Conservation (phyloP, 2,113 vertebrate species). For the Archilochus colubris region DNA sequence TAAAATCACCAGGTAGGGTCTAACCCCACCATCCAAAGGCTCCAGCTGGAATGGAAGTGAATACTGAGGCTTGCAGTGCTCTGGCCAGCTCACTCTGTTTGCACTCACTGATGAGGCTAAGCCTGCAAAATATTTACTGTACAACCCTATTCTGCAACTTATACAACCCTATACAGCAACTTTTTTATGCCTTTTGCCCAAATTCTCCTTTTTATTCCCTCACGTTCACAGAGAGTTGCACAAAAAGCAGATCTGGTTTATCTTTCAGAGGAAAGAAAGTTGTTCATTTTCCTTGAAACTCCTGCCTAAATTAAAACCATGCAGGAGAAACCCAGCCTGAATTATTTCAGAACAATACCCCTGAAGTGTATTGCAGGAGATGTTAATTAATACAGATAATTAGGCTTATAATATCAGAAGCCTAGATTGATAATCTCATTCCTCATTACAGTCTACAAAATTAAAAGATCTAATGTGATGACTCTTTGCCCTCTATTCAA, state of each 20-base stretch:
- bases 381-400: conserved; percentile 62
- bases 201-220: not conserved
- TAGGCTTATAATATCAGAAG: conserved; percentile 9
- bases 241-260: not conserved
- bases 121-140: too few relatives aligned
- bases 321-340: not conserved
- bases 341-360: conserved; percentile 10
- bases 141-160: not conserved
- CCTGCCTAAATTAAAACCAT: not conserved
- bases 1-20: not conserved
- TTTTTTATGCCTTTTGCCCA: not conserved
- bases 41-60: not conserved
- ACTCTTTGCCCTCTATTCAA: conserved; percentile 10
- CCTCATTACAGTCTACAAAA: conserved; percentile 50
- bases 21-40: not conserved
- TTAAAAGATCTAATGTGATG: conserved; percentile 27
- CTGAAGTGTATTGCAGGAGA: not conserved
- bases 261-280: not conserved
- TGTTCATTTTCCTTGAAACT: not conserved
- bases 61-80: not conserved
- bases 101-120: not conserved
- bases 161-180: not conserved
- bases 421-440: conserved; percentile 39
- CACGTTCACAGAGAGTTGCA: not conserved
- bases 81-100: not conserved